Conservation (phyloP, 2,888 invertebrate species). For the Metallyticus violacea region DNA sequence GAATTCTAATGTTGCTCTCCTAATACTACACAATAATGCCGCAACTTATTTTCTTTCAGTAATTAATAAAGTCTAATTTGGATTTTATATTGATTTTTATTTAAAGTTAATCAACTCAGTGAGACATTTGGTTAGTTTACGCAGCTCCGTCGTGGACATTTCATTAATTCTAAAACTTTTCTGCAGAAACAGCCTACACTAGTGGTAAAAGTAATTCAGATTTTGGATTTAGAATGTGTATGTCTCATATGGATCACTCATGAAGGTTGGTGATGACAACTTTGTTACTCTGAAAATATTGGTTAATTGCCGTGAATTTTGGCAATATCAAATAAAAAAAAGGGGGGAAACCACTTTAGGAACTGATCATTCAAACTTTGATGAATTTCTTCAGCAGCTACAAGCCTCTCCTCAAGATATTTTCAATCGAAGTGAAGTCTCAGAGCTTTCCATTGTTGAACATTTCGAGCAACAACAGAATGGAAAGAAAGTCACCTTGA, state of each 20-base stretch:
- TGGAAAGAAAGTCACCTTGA: slow-evolving; percentile 11
- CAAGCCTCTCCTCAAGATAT: neutral
- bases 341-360: neutral
- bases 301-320: neutral
- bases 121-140: too few relatives aligned
- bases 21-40: too few relatives aligned
- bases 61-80: too few relatives aligned
- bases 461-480: neutral
- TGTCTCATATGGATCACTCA: neutral
- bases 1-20: too few relatives aligned
- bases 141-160: too few relatives aligned
- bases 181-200: neutral
- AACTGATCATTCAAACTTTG: neutral
- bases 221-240: neutral
- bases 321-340: neutral
- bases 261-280: neutral
- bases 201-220: neutral
- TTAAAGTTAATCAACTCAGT: too few relatives aligned
- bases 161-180: neutral
- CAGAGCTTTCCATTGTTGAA: neutral
- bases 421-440: neutral
- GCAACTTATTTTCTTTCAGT: too few relatives aligned
- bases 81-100: too few relatives aligned
- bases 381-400: neutral
- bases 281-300: neutral